Evolutionary conservation across 2,113 vertebrate species (phyloP).

Genomic region (Chinchilla lanigera): DNA sequence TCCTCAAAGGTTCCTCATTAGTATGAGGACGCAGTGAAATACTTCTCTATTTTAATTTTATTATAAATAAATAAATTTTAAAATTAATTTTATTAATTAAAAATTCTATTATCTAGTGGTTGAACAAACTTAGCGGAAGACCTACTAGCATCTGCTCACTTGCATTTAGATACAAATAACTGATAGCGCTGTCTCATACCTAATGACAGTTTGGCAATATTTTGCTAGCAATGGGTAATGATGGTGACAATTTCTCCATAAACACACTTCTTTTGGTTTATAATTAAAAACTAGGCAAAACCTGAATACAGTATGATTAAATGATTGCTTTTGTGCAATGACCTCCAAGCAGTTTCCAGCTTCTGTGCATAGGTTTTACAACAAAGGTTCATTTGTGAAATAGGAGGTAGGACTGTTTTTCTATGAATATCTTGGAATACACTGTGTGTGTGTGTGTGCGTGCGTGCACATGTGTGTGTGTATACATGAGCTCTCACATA

Average conservation of each 20-base stretch:
- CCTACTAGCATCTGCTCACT: not conserved
- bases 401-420: not conserved
- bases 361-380: not conserved
- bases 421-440: not conserved
- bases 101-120: not conserved
- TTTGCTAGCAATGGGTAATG: not conserved
- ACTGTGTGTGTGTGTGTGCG: not conserved
- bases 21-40: not conserved
- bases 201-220: not conserved
- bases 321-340: not conserved
- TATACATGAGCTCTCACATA: too few species aligned
- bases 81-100: not conserved
- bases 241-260: not conserved
- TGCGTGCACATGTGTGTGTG: too few species aligned
- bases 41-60: not conserved
- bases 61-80: not conserved
- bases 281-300: constrained; percentile 1
- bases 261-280: not conserved
- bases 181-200: not conserved
- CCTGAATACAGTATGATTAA: not conserved
- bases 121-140: not conserved
- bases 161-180: not conserved
- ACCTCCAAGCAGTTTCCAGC: not conserved
- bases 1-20: not conserved
- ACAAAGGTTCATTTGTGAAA: constrained; percentile 17